Evolutionary conservation across 2,113 vertebrate genomes (phyloP), one percentile per base, ranked within the genome.

Genomic region (Geococcyx californianus): DNA sequence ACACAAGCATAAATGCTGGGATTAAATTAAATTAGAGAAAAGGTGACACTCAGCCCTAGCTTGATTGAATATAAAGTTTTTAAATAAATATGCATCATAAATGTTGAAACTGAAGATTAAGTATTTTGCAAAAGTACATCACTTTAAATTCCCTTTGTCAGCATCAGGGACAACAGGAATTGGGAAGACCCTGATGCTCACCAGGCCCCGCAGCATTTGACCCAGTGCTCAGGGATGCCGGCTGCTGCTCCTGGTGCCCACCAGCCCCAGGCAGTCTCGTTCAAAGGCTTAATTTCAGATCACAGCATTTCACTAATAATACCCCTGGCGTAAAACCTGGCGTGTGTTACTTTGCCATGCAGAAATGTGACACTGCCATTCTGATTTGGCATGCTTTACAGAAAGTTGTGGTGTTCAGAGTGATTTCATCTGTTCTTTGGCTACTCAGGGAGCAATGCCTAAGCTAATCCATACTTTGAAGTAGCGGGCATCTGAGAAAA

Each of bases 101-200:
- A 24, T 0, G 0, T 7, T 20, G 28, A 34, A 60, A 60, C 17
- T 18, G 16, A 40, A 60, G 17, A 64, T 14, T 3, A 6, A 56
- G 9, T 11, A 7, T n/a, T 67, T 62, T 54, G 16, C 10, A 42
- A 25, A 38, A 0, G 23, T 8, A 11, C 38, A 5, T 15, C n/a
- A 10, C 26, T 11, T 19, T 4, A 10, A 47, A 3, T 19, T 23
- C n/a, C 56, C 52, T 56, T 45, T 13, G 45, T 3, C 16, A 25
- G 72, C 56, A 18, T 11, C 13, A 12, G 87, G 51, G 52, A 75
- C 47, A 11, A 3, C 0, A 1, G 55, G 87, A 73, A 28, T 2
- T 0, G 0, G 63, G 75, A 19, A 8, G 33, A 5, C 12, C 18
- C 25, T 0, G 0, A 44, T 11, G 64, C 38, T 21, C 1, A 0